A percentile compares a stretch with the other conserved stretches of the same genome.
Conservation (phyloP, 23 tunicate genomes). For the Trididemnum clinides region DNA sequence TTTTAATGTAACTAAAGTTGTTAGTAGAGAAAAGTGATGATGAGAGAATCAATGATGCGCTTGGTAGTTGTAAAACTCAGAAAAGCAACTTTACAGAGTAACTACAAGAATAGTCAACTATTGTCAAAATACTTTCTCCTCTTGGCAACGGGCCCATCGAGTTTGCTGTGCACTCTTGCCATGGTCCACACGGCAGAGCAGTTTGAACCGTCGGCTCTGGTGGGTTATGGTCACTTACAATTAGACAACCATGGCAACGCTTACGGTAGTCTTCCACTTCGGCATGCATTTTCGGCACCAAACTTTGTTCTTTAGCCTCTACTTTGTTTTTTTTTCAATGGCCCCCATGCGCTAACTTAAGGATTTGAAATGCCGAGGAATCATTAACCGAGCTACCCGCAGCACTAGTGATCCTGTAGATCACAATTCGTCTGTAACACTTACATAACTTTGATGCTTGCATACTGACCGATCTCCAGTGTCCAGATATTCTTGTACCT, state of each 20-base stretch:
- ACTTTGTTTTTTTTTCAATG: slow-evolving; percentile 20
- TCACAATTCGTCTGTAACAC: slow-evolving; percentile 15
- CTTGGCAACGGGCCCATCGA: slow-evolving; percentile 22
- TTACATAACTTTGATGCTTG: no score
- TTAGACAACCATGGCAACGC: slow-evolving; percentile 22
- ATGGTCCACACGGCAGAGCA: slow-evolving; percentile 1
- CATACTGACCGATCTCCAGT: no score
- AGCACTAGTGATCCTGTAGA: neutral
- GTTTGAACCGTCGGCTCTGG: slow-evolving; percentile 16
- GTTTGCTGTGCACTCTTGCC: slow-evolving; percentile 28
- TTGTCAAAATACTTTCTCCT: slow-evolving; percentile 19
- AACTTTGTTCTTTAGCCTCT: slow-evolving; percentile 22
- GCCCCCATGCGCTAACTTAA: neutral
- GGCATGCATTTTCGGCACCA: slow-evolving; percentile 35
- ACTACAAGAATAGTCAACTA: neutral
- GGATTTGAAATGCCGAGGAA: neutral
- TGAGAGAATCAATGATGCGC: no score
- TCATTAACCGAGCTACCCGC: slow-evolving; percentile 7
- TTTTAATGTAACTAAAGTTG: no score
- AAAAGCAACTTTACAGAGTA: no score
- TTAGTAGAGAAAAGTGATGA: no score
- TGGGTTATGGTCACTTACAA: neutral
- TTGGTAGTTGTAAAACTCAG: no score
- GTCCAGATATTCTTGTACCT: no score
- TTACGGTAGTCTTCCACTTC: neutral